Base-by-base conservation (phyloP, 2,888 invertebrate species). In the Limenitis camilla region DNA sequence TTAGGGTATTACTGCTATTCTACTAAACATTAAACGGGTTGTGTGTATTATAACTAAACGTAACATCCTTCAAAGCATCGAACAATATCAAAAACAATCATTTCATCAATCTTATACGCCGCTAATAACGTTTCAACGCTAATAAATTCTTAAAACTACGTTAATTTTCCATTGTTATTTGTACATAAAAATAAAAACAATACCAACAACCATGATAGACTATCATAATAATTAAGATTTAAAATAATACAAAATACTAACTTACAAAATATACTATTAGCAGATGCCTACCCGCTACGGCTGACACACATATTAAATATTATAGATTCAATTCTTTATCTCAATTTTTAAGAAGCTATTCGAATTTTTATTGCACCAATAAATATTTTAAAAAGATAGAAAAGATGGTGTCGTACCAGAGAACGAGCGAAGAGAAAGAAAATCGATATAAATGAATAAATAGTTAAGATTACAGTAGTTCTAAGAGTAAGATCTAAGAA, bases 101-200 rank as follows among this genome's bases (percentile, higher is more conserved):
- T 53, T 61, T 64, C 66, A 60, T 62, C 62, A 65, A 66, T 61
- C 60, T 60, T 55, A 60, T 60, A 61, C 58, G 60, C 52, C 50
- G 58, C 55, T 61, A 63, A 55, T 56, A 28, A 43, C 41, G 59
- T 65, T 59, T 60, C 60, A 67, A 64, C 64, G 61, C 64, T 42
- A 28, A 45, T 53, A 54, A 64, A 67, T 64, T 65, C 76, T 76
- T 81, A 83, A 58, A 72, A 69, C 78, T 84, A 84, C 66, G 72
- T 80, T 82, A 81, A 72, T 74, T 67, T 78, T 72, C 78, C 81
- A 81, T 79, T 77, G 80, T 81, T 84, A 83, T 86, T 86, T 86
- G 87, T 86, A 87, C 87, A 86, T 70, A 72, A 74, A 68, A 81
- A 85, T 81, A 82, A 82, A 83, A 83, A 82, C 76, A 76, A 72